A percentile compares a stretch with the other conserved stretches of the same genome.
Evolutionary conservation across 2,888 invertebrate species (phyloP).

Genomic region (Cacoxenus indagator): DNA sequence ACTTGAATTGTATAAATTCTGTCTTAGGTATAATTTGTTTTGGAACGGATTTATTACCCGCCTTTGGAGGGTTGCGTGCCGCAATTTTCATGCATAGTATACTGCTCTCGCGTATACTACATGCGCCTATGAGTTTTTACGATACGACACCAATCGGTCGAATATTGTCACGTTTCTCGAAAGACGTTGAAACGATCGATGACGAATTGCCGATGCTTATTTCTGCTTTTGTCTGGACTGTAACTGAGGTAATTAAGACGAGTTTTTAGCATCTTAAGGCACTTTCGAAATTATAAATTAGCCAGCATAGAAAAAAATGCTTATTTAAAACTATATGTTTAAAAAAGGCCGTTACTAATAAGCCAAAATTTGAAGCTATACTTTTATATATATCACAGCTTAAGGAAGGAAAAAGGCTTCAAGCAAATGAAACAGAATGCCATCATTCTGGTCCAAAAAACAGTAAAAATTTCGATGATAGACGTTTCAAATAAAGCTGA

Average conservation of each 20-base stretch:
- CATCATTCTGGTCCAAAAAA: too few species aligned
- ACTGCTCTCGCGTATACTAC: conserved; percentile 71
- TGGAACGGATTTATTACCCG: conserved; percentile 77
- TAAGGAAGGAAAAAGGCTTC: too few species aligned
- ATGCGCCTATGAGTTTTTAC: conserved; percentile 74
- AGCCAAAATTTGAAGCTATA: too few species aligned
- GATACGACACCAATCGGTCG: conserved; percentile 76
- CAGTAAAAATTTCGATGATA: too few species aligned
- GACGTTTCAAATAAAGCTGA: too few species aligned
- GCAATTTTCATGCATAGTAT: conserved; percentile 65
- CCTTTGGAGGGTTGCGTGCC: conserved; percentile 72
- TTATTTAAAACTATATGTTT: too few species aligned
- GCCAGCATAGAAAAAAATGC: too few species aligned
- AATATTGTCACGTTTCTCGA: conserved; percentile 73
- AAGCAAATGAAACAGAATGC: too few species aligned
- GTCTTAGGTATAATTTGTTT: conserved; percentile 77
- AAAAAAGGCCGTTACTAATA: too few species aligned
- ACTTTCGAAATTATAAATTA: too few species aligned
- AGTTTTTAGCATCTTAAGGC: too few species aligned
- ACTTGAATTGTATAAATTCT: not conserved
- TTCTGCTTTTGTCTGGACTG: conserved; percentile 73
- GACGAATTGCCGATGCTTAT: conserved; percentile 68
- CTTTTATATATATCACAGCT: too few species aligned
- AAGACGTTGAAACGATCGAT: conserved; percentile 71
- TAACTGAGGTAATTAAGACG: conserved; percentile 73